Conservation (phyloP, 2,888 invertebrate genomes). For the Plebejus argus region DNA sequence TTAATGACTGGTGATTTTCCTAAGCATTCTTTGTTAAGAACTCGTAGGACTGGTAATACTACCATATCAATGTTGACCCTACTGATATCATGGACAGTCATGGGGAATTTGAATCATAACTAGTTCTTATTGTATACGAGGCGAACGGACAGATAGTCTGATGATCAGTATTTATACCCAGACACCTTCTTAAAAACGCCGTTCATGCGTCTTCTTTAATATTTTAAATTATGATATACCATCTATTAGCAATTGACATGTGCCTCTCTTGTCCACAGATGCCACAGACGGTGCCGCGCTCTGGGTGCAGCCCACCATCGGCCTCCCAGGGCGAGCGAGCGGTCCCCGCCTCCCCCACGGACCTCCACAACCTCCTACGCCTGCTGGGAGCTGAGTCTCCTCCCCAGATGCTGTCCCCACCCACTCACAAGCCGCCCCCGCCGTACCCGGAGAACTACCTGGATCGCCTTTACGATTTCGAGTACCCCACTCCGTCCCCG, state of each 20-base stretch:
- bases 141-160: not conserved
- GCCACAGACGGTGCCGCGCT: conserved; percentile 91
- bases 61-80: not conserved
- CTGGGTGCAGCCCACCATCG: conserved; percentile 88
- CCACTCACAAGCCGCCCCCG: conserved; percentile 71
- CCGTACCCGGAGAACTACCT: conserved; percentile 69
- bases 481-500: conserved; percentile 75
- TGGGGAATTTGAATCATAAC: not conserved
- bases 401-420: conserved; percentile 73
- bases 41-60: not conserved
- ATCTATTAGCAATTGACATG: not conserved
- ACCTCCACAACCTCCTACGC: conserved; percentile 70
- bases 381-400: conserved; percentile 75
- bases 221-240: too few species aligned
- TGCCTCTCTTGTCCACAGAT: conserved; percentile 80
- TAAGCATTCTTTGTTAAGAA: not conserved
- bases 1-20: conserved; percentile 12
- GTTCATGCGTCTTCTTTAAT: too few species aligned
- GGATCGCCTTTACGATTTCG: conserved; percentile 76
- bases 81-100: not conserved
- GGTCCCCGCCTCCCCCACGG: conserved; percentile 79
- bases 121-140: not conserved
- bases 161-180: not conserved
- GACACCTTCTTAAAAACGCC: too few species aligned
- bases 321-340: conserved; percentile 86